These are phyloP conservation scores for Thaumetopoea pityocampa DNA, from an alignment of 1,140 invertebrate species.

Conservation along the genomic window DNA sequence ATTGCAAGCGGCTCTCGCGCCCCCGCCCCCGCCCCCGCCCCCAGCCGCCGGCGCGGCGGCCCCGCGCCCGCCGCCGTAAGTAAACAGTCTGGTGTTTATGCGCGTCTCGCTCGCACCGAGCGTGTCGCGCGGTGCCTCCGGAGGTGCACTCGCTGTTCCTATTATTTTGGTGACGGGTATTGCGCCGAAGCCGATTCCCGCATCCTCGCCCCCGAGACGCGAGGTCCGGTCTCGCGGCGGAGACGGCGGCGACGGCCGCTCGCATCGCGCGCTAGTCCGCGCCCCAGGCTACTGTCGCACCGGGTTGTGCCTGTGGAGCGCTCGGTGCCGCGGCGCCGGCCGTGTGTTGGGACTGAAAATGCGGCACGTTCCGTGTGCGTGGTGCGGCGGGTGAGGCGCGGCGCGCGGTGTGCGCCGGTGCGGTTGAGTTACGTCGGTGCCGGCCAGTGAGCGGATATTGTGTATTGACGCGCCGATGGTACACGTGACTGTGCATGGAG, in stretches of 20 bases:
- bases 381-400: slow-evolving; percentile 33
- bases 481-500: slow-evolving; percentile 68
- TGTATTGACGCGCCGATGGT: slow-evolving; percentile 62
- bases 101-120: slow-evolving; percentile 74
- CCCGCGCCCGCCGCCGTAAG: slow-evolving; percentile 70
- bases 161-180: slow-evolving; percentile 76
- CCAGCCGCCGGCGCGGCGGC: too few species aligned
- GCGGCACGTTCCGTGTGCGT: slow-evolving; percentile 40
- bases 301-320: slow-evolving; percentile 54
- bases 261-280: slow-evolving; percentile 64
- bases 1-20: slow-evolving; percentile 67
- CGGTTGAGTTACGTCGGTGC: slow-evolving; percentile 29
- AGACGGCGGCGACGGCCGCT: slow-evolving; percentile 63
- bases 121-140: slow-evolving; percentile 69
- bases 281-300: slow-evolving; percentile 64
- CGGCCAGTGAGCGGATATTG: slow-evolving; percentile 60
- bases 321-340: slow-evolving; percentile 33
- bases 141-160: slow-evolving; percentile 74
- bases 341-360: slow-evolving; percentile 46
- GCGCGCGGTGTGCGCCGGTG: slow-evolving; percentile 12
- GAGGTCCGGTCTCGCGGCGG: slow-evolving; percentile 70
- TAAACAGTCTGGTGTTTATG: slow-evolving; percentile 76
- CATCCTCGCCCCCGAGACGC: slow-evolving; percentile 73
- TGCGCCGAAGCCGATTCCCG: slow-evolving; percentile 75
- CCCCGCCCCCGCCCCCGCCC: slow-evolving; percentile 46